Evolutionary conservation across 2,797 vertebrate species (phyloP), one percentile per base, ranked within the genome.

Genomic region (Pangasius sanitwongsei): DNA sequence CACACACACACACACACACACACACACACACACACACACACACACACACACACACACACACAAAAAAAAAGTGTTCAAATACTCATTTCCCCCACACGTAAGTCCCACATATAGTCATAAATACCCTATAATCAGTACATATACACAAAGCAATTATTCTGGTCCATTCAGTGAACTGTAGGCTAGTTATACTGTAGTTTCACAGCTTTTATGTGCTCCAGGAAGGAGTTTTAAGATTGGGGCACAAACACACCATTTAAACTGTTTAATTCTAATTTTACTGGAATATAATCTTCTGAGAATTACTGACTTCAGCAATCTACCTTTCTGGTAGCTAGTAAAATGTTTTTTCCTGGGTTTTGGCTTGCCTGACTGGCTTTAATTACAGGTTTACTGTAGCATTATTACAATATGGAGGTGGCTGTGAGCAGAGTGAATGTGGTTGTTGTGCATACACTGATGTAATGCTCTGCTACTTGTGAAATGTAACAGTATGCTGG

Each of bases 361-460:
- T 80, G 55, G 53, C 16, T 55, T 55, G 50, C 77, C n/a, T 55
- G 77, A 80, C 15, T 55, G 77, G 31, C 57, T 63, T 83, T 83
- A 67, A 65, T 48, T 82, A 82, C 55, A 67, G 82, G 25, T 48
- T 67, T 65, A 48, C 61, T 48, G 61, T n/a, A 48, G 37, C 28
- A 15, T n/a, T 63, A 83, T 83, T 67, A 83, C 61, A 83, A 65
- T 20, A 65, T 18, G 7, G 37, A 28, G 59, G 41, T 28, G 13
- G 65, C 48, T 65, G 37, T 65, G 57, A 63, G 37, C 57, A 61
- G 59, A 63, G 59, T 63, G 25, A 44, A 63, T 25, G 82, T n/a
- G 34, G 34, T 25, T 25, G 55, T 28, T 28, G 18, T 81, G 77
- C 18, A 82, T 61, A 4, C 57, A 44, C 37, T 59, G n/a, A 57